These are phyloP conservation scores for Sphecodes monilicornis DNA, from an alignment of 2,888 invertebrate genomes.

Conservation along the genomic window DNA sequence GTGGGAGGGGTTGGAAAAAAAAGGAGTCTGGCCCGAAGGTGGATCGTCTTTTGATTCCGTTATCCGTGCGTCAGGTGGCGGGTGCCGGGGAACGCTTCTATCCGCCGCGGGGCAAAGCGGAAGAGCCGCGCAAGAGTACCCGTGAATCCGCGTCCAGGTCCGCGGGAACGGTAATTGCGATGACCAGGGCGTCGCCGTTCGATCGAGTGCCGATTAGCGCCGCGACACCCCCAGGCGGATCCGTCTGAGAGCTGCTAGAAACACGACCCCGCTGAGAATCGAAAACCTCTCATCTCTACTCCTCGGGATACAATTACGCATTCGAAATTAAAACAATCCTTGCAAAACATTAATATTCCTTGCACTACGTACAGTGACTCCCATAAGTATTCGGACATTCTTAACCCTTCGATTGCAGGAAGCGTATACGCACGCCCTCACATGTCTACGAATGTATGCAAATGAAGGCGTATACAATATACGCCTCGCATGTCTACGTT, in stretches of 20 bases:
- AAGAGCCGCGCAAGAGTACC: constrained; percentile 30
- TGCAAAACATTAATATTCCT: no score
- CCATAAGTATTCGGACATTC: no score
- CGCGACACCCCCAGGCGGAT: constrained; percentile 22
- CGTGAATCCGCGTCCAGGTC: constrained; percentile 26
- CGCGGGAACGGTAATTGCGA: constrained; percentile 35
- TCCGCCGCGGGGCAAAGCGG: constrained; percentile 33
- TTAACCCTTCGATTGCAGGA: no score
- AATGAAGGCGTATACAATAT: no score
- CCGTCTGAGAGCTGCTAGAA: not conserved
- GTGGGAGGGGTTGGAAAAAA: not conserved
- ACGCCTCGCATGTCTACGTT: no score
- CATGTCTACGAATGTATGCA: no score
- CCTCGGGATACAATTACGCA: not conserved
- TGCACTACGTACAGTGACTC: no score
- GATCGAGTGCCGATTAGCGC: constrained; percentile 48
- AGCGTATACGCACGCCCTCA: no score
- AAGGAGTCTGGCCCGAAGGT: constrained; percentile 43
- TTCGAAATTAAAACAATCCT: not conserved
- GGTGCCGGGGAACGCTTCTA: constrained; percentile 28
- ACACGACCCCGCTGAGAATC: not conserved
- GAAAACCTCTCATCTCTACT: not conserved
- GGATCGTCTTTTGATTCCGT: constrained; percentile 70
- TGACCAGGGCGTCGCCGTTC: constrained; percentile 46
- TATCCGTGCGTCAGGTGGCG: constrained; percentile 62